Evolutionary conservation across 2,113 vertebrate species (phyloP), one percentile per base, ranked within the genome.

Genomic region (Thunnus maccoyii): DNA sequence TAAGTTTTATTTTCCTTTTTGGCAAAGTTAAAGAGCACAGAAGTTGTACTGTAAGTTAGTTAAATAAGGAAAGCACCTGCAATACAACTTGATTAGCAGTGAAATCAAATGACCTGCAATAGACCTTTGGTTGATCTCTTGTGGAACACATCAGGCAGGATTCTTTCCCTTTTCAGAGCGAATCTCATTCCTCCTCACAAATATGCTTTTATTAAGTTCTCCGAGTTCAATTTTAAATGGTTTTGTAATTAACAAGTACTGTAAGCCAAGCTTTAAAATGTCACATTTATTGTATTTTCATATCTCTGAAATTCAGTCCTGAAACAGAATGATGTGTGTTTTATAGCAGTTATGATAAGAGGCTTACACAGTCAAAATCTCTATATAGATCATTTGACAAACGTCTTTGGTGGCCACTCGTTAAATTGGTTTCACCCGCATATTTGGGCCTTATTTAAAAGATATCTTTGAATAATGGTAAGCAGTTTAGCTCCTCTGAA

Each of bases 391-490:
- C 94, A 93, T 93, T 94, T 88, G 89, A 94, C 93, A 94, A 94
- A 95, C 89, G 93, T 94, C 95, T 95, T 94, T 94, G 93, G 94
- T 94, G 94, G 95, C 91, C 91, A 92, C 92, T 94, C 89, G 86
- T 94, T 94, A 95, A 95, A 96, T 96, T 96, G 95, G 94, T 95
- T 95, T 94, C 94, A 95, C 93, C 93, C 95, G 90, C 90, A 89
- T 93, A 94, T 95, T 95, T 94, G 90, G 93, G 94, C 92, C 94
- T 91, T 92, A 93, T 94, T 94, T 93, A 92, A 95, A 94, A 91
- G 91, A 95, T 95, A 95, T 95, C 93, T 94, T 91, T 94, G 88
- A 95, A 95, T 90, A 92, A 92, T 93, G 93, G 91, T 94, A 94
- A 95, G 94, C 94, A 93, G 94, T 95, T 96, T 93, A 94, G 89